Evolutionary conservation across 2,113 vertebrate species (phyloP).

Genomic region (Pristiophorus japonicus): DNA sequence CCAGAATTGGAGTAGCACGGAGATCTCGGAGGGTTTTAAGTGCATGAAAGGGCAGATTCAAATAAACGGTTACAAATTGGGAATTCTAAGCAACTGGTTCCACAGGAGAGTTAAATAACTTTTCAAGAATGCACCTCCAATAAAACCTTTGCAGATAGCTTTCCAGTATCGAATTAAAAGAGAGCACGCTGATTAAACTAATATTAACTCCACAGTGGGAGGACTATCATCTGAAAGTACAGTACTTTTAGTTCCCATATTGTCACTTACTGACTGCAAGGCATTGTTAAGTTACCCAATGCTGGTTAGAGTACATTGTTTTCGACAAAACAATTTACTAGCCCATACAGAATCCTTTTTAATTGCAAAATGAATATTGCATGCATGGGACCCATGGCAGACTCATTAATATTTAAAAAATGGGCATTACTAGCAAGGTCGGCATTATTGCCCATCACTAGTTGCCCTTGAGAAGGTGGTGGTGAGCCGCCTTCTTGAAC

Average conservation of each 20-base stretch:
- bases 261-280: background rate
- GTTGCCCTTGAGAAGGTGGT: background rate
- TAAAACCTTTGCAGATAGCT: background rate
- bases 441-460: background rate
- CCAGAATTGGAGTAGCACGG: background rate
- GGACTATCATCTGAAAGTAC: background rate
- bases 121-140: background rate
- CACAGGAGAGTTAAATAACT: background rate
- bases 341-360: too few species aligned
- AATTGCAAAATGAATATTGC: background rate
- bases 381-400: background rate
- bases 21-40: background rate
- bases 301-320: background rate
- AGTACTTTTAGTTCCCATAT: background rate
- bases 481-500: background rate
- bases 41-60: background rate
- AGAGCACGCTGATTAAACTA: background rate
- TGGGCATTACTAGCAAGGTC: background rate
- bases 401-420: background rate
- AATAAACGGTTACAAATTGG: background rate
- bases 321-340: background rate
- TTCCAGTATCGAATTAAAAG: background rate
- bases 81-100: background rate
- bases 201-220: background rate
- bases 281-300: background rate